Base-by-base conservation (phyloP, 1,140 invertebrate genomes). In the Pogonomyrmex californicus region DNA sequence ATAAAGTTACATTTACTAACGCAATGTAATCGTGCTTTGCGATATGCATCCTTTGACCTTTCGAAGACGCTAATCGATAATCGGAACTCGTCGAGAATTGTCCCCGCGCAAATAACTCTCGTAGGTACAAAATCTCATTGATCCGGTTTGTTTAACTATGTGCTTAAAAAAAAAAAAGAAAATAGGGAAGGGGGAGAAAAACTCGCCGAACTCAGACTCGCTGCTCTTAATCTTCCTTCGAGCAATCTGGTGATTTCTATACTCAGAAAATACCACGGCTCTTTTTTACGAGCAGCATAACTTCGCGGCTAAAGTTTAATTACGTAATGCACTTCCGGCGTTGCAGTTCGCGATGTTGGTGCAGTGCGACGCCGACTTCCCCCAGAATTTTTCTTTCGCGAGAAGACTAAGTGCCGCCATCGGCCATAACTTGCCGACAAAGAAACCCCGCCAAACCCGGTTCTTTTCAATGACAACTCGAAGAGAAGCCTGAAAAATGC, bases 391-490 rank as follows among this genome's bases (percentile, higher is more conserved):
- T 83, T 83, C 79, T 47, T 38, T 38, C 23, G 68, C 54, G 54
- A 17, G 68, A 60, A 83, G 41, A 83, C 79, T 73, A 73, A 83
- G 79, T 60, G 56, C 54, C 68, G 68, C 66, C 68, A 83, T 83
- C 79, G 79, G 54, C 66, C 68, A 62, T 83, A 73, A 73, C 79
- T 82, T 82, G 79, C 60, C 79, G 79, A 36, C 68, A 60, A 73
- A 73, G 79, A 83, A 75, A 60, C 79, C 68, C 60, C 54, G 30
- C 66, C n/a, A 38, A 68, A 73, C 66, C 51, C 51, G 54, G 54
- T 83, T 83, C 79, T 75, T 83, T 83, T 83, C 79, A 83, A 83
- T 83, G 79, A 83, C 62, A 73, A 73, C 66, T 83, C 68, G 54
- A 7, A 5, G 54, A 60, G 79, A 73, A 75, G 44, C 54, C 68